These are phyloP conservation scores for Nycticebus coucang DNA, from an alignment of 2,113 vertebrate genomes.

Conservation along the genomic window DNA sequence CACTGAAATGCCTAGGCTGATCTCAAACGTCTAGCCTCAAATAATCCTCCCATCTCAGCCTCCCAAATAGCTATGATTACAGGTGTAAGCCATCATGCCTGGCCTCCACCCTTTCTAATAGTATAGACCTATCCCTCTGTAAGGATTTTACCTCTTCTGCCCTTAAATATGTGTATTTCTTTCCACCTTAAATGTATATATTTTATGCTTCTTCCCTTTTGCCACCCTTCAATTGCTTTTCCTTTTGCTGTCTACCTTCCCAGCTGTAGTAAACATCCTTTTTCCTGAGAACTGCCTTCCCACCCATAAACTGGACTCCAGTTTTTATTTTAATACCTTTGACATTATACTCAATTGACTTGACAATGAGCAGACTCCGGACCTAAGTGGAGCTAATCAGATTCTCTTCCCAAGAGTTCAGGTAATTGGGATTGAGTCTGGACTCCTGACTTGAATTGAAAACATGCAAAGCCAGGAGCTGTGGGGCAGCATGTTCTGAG, in stretches of 20 bases:
- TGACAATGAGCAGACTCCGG: background rate
- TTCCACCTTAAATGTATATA: background rate
- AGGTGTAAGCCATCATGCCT: no score
- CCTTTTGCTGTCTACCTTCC: background rate
- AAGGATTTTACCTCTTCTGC: background rate
- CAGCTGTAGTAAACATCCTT: background rate
- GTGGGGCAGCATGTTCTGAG: background rate
- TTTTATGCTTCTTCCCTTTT: background rate
- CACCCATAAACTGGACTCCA: background rate
- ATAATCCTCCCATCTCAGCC: background rate
- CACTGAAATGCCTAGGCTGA: no score
- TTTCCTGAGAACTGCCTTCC: background rate
- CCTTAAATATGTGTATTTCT: background rate
- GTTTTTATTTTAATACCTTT: background rate
- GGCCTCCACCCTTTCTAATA: background rate
- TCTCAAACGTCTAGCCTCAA: no score
- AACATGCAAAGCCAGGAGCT: background rate
- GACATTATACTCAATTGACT: background rate
- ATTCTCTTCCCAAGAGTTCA: background rate
- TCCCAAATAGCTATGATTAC: no score
- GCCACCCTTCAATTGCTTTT: background rate
- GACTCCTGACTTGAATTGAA: background rate
- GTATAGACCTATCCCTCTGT: background rate
- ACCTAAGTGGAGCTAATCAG: background rate
- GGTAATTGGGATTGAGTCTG: background rate